Base-by-base conservation (phyloP, 2,888 invertebrate genomes). In the Biston stratarius region DNA sequence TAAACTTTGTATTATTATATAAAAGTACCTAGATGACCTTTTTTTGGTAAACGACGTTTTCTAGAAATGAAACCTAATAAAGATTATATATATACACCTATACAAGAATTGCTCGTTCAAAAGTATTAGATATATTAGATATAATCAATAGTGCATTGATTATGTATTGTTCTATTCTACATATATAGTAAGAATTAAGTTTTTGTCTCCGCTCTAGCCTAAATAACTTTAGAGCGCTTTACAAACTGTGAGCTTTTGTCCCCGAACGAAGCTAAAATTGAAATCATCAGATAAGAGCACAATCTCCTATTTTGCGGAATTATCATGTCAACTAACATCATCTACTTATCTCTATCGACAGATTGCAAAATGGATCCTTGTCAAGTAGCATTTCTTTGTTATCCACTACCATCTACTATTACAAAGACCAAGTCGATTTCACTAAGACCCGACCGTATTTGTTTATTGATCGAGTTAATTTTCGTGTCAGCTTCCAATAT, bases 251-350 rank as follows among this genome's bases (percentile, higher is more conserved):
- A 48, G 58, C 47, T 58, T 58, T 58, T 47, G 38, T 42, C 49
- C 48, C 49, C 6, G 40, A 38, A 59, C 48, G 49, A 10, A 48
- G 80, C 85, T 86, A 38, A 38, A 38, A 38, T 91, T 88, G 85
- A 91, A 89, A 90, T 88, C 84, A 84, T 79, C 80, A 79, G 82
- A 86, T 82, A 80, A 77, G 73, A 24, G 24, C 24, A 24, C 24
- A 24, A 71, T 15, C 49, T 48, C 60, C 33, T 51, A 47, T 53
- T 14, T 44, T n/a, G 47, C 40, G 49, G 55, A 64, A 53, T 42
- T 68, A 65, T 62, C 62, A 53, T 64, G 58, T 52, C 68, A 59
- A 63, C 66, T 71, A 65, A 68, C 65, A 42, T 70, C 67, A 71
- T 64, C 57, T 57, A 34, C 64, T 12, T n/a, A 15, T 49, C 49